Evolutionary conservation across 2,888 invertebrate species (phyloP).

Genomic region (Caenorhabditis sinica): DNA sequence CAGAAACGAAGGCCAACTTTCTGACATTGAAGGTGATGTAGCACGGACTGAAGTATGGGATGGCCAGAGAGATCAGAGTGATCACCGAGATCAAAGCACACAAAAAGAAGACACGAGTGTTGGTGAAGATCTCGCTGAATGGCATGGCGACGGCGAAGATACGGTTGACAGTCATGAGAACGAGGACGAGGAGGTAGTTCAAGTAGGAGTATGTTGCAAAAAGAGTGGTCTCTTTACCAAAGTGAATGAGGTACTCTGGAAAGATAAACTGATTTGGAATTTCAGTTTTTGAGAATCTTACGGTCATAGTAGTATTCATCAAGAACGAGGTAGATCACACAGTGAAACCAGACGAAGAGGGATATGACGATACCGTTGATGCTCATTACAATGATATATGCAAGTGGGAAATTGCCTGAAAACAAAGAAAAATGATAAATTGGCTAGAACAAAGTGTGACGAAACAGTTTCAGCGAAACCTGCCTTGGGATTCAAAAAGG

Average conservation of each 20-base stretch:
- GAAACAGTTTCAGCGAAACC: too few species aligned
- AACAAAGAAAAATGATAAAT: background rate
- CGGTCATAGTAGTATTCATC: background rate
- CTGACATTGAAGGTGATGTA: slow-evolving; percentile 7
- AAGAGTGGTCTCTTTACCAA: slow-evolving; percentile 19
- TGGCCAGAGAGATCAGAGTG: slow-evolving; percentile 24
- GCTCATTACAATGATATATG: slow-evolving; percentile 22
- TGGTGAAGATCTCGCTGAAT: slow-evolving; percentile 24
- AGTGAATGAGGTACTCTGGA: slow-evolving; percentile 1
- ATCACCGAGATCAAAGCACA: slow-evolving; percentile 15
- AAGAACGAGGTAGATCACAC: slow-evolving; percentile 1
- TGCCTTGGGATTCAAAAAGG: too few species aligned
- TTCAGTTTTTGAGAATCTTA: background rate
- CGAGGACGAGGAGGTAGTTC: slow-evolving; percentile 1
- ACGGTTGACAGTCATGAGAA: slow-evolving; percentile 29
- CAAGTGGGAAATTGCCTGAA: background rate
- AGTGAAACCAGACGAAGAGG: slow-evolving; percentile 11
- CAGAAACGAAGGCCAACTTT: slow-evolving; percentile 28
- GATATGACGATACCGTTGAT: slow-evolving; percentile 13
- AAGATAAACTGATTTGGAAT: background rate
- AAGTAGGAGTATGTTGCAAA: slow-evolving; percentile 26
- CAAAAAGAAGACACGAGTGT: slow-evolving; percentile 7
- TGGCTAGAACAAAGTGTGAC: background rate
- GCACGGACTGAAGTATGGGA: slow-evolving; percentile 41
- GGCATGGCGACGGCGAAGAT: slow-evolving; percentile 18